Percentiles rank a stretch among this genome's conserved stretches.
Evolutionary conservation across 2,888 invertebrate species (phyloP).

Genomic region (Calephelis perditalis): DNA sequence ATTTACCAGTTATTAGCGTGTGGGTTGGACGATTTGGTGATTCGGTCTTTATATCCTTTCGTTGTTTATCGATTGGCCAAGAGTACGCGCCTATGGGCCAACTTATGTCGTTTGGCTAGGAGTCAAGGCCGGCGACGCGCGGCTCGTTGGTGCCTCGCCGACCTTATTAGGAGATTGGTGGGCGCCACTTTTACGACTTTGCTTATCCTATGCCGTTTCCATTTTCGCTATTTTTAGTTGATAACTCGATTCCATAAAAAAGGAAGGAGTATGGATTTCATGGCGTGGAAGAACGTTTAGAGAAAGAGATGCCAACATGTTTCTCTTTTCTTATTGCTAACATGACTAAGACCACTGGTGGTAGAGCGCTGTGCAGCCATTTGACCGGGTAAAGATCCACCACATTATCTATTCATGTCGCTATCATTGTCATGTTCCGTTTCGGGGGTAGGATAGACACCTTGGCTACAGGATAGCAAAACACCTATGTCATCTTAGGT

Average conservation of each 20-base stretch:
- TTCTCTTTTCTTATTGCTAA: too few species aligned
- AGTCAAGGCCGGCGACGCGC: conserved; percentile 71
- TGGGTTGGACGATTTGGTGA: conserved; percentile 58
- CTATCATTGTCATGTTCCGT: too few species aligned
- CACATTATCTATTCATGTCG: too few species aligned
- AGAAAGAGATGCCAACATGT: too few species aligned
- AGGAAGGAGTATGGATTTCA: too few species aligned
- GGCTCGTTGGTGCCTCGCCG: conserved; percentile 58
- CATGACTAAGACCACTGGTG: too few species aligned
- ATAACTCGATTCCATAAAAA: conserved; percentile 28
- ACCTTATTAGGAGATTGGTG: conserved; percentile 76
- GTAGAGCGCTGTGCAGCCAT: too few species aligned
- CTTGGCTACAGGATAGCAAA: too few species aligned
- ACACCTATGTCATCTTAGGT: too few species aligned
- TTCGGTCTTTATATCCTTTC: conserved; percentile 60
- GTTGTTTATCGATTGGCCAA: conserved; percentile 72
- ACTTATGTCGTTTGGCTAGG: conserved; percentile 77
- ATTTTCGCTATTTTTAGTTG: conserved; percentile 60
- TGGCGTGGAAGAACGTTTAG: too few species aligned
- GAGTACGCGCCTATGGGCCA: conserved; percentile 75
- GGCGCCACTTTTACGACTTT: conserved; percentile 76
- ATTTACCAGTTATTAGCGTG: conserved; percentile 26
- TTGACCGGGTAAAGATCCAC: too few species aligned
- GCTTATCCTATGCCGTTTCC: conserved; percentile 69
- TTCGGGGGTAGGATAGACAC: too few species aligned